Evolutionary conservation across 2,113 vertebrate species (phyloP).

Genomic region (Phylloscopus trochilus): DNA sequence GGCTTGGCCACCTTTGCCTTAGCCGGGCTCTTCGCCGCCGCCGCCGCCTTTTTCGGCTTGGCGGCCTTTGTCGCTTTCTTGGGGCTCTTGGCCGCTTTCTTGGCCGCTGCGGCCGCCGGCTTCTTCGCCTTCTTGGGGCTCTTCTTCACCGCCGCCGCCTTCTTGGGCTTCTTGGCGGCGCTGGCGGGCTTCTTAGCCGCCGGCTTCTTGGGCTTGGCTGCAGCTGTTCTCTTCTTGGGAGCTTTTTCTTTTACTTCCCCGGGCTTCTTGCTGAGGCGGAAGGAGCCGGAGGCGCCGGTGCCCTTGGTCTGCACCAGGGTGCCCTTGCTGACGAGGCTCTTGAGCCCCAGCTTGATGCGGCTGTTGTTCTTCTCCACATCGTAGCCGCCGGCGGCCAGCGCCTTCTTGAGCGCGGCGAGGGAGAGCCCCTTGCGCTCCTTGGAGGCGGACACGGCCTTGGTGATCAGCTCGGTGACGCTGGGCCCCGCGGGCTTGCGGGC

Average conservation of each 20-base stretch:
- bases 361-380: conserved; percentile 81
- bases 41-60: neutral
- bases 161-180: conserved; percentile 43
- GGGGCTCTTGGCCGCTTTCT: conserved; percentile 52
- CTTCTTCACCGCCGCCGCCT: accelerated
- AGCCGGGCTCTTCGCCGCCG: neutral
- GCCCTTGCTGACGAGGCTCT: conserved; percentile 70
- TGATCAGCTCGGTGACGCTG: conserved; percentile 76
- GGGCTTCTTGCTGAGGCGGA: conserved; percentile 65
- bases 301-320: conserved; percentile 72
- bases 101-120: accelerated
- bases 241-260: conserved; percentile 50
- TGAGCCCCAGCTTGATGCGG: conserved; percentile 69
- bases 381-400: conserved; percentile 76
- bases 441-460: conserved; percentile 73
- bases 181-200: neutral
- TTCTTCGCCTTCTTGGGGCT: conserved; percentile 65
- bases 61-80: conserved; percentile 41
- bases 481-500: conserved; percentile 53
- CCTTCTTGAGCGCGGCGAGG: conserved; percentile 76
- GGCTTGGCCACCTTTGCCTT: neutral
- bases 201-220: conserved; percentile 53
- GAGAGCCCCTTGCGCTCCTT: conserved; percentile 75
- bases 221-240: neutral
- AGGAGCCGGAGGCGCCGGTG: conserved; percentile 66